phyloP scores from a whole-genome alignment of 2,113 vertebrate species.

The Coracopsis vasa region DNA sequence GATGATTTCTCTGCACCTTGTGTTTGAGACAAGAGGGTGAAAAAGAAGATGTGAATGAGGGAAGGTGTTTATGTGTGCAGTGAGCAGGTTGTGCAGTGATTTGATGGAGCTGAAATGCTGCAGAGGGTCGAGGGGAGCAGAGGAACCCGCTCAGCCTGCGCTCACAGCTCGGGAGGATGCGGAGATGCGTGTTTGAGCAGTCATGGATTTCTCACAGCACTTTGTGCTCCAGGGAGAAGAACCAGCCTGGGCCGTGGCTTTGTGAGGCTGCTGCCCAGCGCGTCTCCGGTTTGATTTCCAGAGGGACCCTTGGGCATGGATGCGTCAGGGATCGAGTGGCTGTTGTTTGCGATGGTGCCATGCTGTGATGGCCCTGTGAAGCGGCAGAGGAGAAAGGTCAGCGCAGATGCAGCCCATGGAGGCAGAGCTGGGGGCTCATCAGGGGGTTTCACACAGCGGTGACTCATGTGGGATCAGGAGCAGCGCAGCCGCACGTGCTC shows the following conservation, averaged over 20 bases:
- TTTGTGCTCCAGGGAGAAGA: not conserved
- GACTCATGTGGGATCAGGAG: not conserved
- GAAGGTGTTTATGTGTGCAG: not conserved
- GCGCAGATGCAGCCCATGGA: accelerated
- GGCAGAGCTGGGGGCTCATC: accelerated
- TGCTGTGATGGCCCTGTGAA: accelerated
- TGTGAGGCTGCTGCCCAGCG: not conserved
- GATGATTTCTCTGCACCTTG: not conserved
- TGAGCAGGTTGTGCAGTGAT: not conserved
- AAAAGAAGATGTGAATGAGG: accelerated
- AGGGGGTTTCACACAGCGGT: accelerated
- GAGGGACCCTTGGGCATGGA: not conserved
- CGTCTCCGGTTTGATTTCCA: accelerated
- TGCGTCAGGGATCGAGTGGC: not conserved
- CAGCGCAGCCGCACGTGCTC: accelerated
- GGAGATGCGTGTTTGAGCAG: not conserved
- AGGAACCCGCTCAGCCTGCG: not conserved
- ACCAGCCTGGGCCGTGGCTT: not conserved
- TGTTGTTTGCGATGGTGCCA: accelerated
- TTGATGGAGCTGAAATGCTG: not conserved
- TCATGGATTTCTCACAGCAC: not conserved
- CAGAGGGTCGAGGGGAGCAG: not conserved
- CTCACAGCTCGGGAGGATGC: accelerated
- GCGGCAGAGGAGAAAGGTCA: not conserved
- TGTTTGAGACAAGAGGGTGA: not conserved